phyloP scores from a whole-genome alignment of 2,888 invertebrate genomes.

The Microplitis deprimator region DNA sequence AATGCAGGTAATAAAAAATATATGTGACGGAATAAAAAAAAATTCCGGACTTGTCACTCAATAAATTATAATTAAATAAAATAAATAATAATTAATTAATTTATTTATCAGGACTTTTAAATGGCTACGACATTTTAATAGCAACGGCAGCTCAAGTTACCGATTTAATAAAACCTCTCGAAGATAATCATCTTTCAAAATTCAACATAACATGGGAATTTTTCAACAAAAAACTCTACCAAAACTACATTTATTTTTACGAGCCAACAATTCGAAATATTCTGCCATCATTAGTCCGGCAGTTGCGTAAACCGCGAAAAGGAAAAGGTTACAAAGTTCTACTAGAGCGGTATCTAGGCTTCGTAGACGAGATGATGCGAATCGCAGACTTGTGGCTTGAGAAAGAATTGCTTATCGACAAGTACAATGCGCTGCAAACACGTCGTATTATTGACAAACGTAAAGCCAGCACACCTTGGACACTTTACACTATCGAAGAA shows the following conservation, averaged over 20 bases:
- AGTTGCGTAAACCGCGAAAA: conserved; percentile 66
- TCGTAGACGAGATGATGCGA: conserved; percentile 76
- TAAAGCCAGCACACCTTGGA: conserved; percentile 61
- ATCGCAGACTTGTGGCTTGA: conserved; percentile 75
- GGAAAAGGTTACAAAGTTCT: conserved; percentile 69
- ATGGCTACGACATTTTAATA: conserved; percentile 77
- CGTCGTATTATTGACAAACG: conserved; percentile 57
- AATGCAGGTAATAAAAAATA: no score
- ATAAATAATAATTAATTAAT: neutral
- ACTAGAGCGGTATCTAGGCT: conserved; percentile 74
- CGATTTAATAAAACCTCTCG: conserved; percentile 76
- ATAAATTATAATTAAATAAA: no score
- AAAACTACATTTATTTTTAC: conserved; percentile 71
- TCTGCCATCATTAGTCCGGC: conserved; percentile 73
- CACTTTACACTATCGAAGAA: conserved; percentile 53
- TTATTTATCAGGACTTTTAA: conserved; percentile 73
- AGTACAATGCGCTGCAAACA: conserved; percentile 67
- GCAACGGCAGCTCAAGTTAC: conserved; percentile 76
- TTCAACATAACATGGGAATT: conserved; percentile 80
- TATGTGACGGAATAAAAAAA: no score
- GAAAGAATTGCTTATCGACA: conserved; percentile 74
- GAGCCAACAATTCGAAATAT: conserved; percentile 75
- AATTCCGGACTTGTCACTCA: no score
- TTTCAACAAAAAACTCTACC: conserved; percentile 79
- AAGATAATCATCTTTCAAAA: conserved; percentile 75